phyloP scores from a whole-genome alignment of 2,888 invertebrate genomes.

The Tachystola acroxantha region DNA sequence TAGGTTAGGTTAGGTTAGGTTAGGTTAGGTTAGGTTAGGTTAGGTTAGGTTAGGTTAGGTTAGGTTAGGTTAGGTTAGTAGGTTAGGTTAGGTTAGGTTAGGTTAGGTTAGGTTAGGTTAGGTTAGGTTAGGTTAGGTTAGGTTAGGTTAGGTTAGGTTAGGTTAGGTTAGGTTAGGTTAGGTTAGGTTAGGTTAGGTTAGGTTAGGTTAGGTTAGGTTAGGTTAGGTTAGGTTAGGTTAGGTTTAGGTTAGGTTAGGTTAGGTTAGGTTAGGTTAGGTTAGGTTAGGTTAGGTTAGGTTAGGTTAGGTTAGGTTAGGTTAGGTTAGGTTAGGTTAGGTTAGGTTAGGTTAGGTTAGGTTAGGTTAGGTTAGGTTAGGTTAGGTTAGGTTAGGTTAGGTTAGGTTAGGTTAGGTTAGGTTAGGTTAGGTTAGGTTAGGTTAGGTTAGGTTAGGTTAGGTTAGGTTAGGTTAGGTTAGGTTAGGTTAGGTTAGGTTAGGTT shows the following conservation, averaged over 20 bases:
- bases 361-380: slow-evolving; percentile 13
- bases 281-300: slow-evolving; percentile 11
- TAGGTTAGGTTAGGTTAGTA: too few species aligned
- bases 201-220: slow-evolving; percentile 15
- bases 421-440: slow-evolving; percentile 17
- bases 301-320: not conserved
- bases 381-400: slow-evolving; percentile 17
- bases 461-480: slow-evolving; percentile 15
- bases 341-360: slow-evolving; percentile 5
- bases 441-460: slow-evolving; percentile 17
- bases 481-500: slow-evolving; percentile 14
- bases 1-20: slow-evolving; percentile 21
- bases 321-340: slow-evolving; percentile 4
- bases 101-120: too few species aligned
- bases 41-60: slow-evolving; percentile 11
- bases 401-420: slow-evolving; percentile 19
- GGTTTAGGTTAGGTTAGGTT: slow-evolving; percentile 8
- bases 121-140: too few species aligned
- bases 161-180: too few species aligned
- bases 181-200: slow-evolving; percentile 15
- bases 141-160: too few species aligned
- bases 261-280: slow-evolving; percentile 15
- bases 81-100: too few species aligned
- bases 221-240: slow-evolving; percentile 15
- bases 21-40: slow-evolving; percentile 16